phyloP scores from a whole-genome alignment of 2,113 vertebrate species.

The Grus americana region DNA sequence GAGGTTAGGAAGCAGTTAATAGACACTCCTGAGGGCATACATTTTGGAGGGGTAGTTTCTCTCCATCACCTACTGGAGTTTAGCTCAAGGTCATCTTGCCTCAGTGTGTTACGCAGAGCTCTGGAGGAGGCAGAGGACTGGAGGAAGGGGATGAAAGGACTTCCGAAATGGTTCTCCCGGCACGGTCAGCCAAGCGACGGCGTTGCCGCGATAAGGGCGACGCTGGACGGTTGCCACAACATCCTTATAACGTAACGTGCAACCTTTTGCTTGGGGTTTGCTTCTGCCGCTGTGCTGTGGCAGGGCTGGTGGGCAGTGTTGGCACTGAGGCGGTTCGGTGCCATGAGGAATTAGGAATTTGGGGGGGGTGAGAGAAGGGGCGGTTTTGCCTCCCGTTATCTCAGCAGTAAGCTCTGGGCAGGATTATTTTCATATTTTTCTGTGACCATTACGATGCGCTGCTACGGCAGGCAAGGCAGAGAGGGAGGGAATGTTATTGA shows the following conservation, averaged over 20 bases:
- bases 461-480: constrained; percentile 64
- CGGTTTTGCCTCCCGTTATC: constrained; percentile 74
- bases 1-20: constrained; percentile 41
- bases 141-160: constrained; percentile 77
- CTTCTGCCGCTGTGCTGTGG: constrained; percentile 38
- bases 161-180: constrained; percentile 69
- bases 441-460: constrained; percentile 62
- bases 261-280: constrained; percentile 49
- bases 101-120: constrained; percentile 54
- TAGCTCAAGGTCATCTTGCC: constrained; percentile 73
- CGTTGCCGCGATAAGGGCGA: constrained; percentile 60
- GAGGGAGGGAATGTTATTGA: constrained; percentile 74
- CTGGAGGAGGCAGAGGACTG: constrained; percentile 65
- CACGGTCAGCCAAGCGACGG: constrained; percentile 54
- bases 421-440: constrained; percentile 72
- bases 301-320: constrained; percentile 32
- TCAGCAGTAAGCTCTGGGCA: constrained; percentile 69
- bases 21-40: neutral
- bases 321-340: constrained; percentile 14
- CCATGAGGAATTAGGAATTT: constrained; percentile 59
- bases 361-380: constrained; percentile 13
- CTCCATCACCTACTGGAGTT: constrained; percentile 58
- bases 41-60: constrained; percentile 45
- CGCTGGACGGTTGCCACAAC: constrained; percentile 61
- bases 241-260: constrained; percentile 14